These are phyloP conservation scores for Myrmecophaga tridactyla DNA, from an alignment of 2,113 vertebrate genomes.

Conservation along the genomic window DNA sequence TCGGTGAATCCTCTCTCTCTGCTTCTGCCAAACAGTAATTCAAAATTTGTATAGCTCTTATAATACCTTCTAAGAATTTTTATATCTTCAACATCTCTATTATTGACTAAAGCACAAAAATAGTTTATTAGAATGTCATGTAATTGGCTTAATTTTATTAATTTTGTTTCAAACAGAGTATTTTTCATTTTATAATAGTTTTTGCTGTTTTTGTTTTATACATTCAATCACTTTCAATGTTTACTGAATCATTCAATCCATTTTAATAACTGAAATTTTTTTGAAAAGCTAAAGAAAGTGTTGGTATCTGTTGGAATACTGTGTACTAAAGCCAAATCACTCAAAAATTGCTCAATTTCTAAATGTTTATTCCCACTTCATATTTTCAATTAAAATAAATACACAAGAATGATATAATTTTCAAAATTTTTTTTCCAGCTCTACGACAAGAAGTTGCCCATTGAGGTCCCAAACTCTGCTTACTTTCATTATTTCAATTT, in stretches of 20 bases:
- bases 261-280: conserved; percentile 22
- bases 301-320: neutral
- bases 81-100: neutral
- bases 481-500: conserved; percentile 3
- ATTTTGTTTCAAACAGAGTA: neutral
- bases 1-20: neutral
- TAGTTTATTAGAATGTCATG: neutral
- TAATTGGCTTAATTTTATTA: neutral
- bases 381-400: neutral
- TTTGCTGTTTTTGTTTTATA: neutral
- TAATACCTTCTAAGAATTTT: neutral
- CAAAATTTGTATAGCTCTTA: neutral
- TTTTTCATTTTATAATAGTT: neutral
- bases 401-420: neutral
- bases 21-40: neutral
- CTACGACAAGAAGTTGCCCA: neutral
- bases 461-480: neutral
- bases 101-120: neutral
- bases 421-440: neutral
- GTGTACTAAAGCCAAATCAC: neutral
- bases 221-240: neutral
- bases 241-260: neutral
- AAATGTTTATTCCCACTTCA: neutral
- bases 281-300: neutral
- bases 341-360: neutral